Evolutionary conservation across 2,888 invertebrate genomes (phyloP), one percentile per base, ranked within the genome.

Genomic region (Lacanobia oleracea): DNA sequence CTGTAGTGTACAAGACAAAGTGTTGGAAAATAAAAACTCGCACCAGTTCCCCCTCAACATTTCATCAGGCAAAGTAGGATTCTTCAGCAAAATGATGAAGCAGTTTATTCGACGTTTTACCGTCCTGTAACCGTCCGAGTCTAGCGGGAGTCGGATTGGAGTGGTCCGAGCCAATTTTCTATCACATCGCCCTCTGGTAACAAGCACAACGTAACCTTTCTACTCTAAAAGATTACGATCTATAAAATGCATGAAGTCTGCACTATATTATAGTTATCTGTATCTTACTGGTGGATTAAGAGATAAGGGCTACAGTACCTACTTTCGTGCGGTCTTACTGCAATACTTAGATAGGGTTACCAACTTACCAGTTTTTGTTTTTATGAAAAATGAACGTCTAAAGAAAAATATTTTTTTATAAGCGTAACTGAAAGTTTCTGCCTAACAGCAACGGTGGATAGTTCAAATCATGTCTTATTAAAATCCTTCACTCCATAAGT

Each of bases 221-320:
- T 66, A 67, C 67, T 81, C 71, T 84, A 83, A 83, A 76, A 78
- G 81, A 84, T 83, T 84, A 82, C 68, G 33, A 73, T 74, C 60
- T 80, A 75, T 70, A 77, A 77, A 84, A 79, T 83, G 59, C 64
- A 78, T 72, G 71, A 72, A 75, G 33, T 59, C 48, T 4, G 50
- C 67, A 50, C 50, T 69, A 61, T 53, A 43, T 43, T 72, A 23
- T 23, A 37, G 23, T 23, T 61, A 37, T 40, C 48, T 67, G 12
- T 54, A 61, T 56, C 40, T 60, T 18, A 48, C 59, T 59, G 18
- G 23, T 18, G 56, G 59, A 66, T 50, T 50, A 18, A 54, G 18
- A 56, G 59, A 56, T 67, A 67, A 56, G 53, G 21, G 9, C n/a
- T n/a, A 12, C 51, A 50, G n/a, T 45, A 45, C 9, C 8, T 71